Base-by-base conservation (phyloP, 2,888 invertebrate species). In the Agrotis ipsilon region DNA sequence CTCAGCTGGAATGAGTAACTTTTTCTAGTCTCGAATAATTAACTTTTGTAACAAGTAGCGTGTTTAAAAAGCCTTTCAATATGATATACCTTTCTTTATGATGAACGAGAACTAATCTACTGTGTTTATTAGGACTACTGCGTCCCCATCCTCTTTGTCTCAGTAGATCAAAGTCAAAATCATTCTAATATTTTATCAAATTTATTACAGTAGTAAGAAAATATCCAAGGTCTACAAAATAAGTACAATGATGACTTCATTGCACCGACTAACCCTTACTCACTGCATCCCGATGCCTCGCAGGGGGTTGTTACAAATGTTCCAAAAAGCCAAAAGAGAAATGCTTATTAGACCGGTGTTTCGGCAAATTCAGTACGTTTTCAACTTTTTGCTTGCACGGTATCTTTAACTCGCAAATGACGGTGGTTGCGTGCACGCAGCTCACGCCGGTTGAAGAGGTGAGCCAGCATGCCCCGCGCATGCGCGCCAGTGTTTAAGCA, bases 401-500 rank as follows among this genome's bases (percentile, higher is more conserved):
- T 76, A 68, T 62, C 68, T 67, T 64, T 58, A 60, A 75, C 63
- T 54, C 52, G 57, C 49, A 66, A 74, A 81, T 80, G 60, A 74
- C 46, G 11, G 70, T 65, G 70, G 52, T 61, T 52, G 68, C 54
- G 65, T 51, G 54, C 81, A 74, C 60, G 81, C 78, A 52, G 14
- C n/a, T 39, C 52, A 46, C 68, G 48, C 43, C 62, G 19, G 60
- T n/a, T 9, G 48, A 18, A 6, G 19, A 19, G 19, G 19, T 51
- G 51, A 19, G 43, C 32, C 59, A 21, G 60, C 68, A 52, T 11
- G 65, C 16, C 27, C 13, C 21, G 73, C 73, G 73, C 81, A 78
- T 74, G 74, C 63, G 62, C 73, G 32, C 68, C 67, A 46, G 57
- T 78, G 70, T 78, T 78, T 74, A 74, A 70, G 49, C 63, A 63